Conservation (phyloP, 37 sponge, comb jelly and placozoan species). For the Agelas oroides region DNA sequence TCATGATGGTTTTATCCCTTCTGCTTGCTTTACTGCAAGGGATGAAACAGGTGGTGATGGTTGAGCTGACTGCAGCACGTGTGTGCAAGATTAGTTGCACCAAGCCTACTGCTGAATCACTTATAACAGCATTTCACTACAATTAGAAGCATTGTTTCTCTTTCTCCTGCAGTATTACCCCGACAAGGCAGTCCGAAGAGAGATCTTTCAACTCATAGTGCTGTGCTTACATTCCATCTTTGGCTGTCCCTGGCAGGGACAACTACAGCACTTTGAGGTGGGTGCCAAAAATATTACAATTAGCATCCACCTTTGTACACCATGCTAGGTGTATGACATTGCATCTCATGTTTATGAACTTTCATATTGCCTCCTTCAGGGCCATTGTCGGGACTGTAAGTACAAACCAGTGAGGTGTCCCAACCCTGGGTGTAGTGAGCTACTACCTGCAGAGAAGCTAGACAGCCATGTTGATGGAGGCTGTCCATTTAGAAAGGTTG, state of each 20-base stretch:
- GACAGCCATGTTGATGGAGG: slow-evolving; percentile 41
- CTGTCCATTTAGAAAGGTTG: slow-evolving; percentile 30
- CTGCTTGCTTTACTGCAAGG: too few species aligned
- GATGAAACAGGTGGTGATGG: too few species aligned
- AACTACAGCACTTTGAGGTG: slow-evolving; percentile 19
- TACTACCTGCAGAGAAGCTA: neutral
- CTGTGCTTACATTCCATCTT: slow-evolving; percentile 38
- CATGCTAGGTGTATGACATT: too few species aligned
- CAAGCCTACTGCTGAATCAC: too few species aligned
- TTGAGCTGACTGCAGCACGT: too few species aligned
- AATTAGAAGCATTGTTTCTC: too few species aligned
- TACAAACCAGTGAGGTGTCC: slow-evolving; percentile 53
- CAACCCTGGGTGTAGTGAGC: slow-evolving; percentile 37
- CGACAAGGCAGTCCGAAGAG: slow-evolving; percentile 74
- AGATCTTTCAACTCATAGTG: slow-evolving; percentile 46
- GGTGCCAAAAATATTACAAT: neutral
- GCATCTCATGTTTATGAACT: too few species aligned
- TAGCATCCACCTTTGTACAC: too few species aligned
- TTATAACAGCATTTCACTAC: too few species aligned
- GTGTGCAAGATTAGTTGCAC: too few species aligned
- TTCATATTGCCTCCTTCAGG: too few species aligned
- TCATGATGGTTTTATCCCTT: too few species aligned
- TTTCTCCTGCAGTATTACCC: slow-evolving; percentile 57
- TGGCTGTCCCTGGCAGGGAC: slow-evolving; percentile 72
- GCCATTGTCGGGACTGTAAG: slow-evolving; percentile 43